Evolutionary conservation across 2,113 vertebrate species (phyloP), one percentile per base, ranked within the genome.

Genomic region (Talpa occidentalis): DNA sequence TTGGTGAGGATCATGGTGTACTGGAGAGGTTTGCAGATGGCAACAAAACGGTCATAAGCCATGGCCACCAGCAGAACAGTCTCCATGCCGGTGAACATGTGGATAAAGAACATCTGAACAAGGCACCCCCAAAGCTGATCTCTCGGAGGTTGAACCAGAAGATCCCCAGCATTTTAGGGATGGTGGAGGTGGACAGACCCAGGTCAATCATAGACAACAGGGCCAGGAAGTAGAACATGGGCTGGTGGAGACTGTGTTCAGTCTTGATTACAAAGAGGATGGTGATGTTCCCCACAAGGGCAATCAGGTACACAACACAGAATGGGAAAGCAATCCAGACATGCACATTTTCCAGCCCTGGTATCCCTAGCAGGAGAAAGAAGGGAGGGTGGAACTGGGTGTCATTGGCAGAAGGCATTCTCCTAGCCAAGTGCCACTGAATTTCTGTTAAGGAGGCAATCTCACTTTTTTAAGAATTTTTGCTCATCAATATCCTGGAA

Each of bases 61-160:
- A 95, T 97, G 64, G 95, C 98, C 87, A 98, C 96, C 28, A 98
- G 97, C 8, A 98, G 64, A 2, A 94, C 82, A 2, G 97, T 98
- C 96, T 98, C 98, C 0, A 97, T 59, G 79, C 97, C 97, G 0
- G 98, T 97, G 24, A 98, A 98, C 32, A 97, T 35, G 93, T 98
- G 98, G 70, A 98, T 98, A 59, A 98, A 90, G 96, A 98, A 98
- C 98, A 98, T 98, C 94, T 98, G 98, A 30, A 96, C 16, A 5
- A 98, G 97, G 82, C 98, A 3, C 91, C 88, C 0, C 80, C 15
- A 2, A 98, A 97, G 66, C 95, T 26, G 85, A 98, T 98, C 84
- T 97, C 88, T 0, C 76, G 17, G 42, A 93, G 72, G 60, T 72
- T 78, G 47, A 98, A 94, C 97, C 98, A 98, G 96, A 98, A 98